phyloP scores from a whole-genome alignment of 2,797 vertebrate genomes.

The Rhabdophis nuchalis region DNA sequence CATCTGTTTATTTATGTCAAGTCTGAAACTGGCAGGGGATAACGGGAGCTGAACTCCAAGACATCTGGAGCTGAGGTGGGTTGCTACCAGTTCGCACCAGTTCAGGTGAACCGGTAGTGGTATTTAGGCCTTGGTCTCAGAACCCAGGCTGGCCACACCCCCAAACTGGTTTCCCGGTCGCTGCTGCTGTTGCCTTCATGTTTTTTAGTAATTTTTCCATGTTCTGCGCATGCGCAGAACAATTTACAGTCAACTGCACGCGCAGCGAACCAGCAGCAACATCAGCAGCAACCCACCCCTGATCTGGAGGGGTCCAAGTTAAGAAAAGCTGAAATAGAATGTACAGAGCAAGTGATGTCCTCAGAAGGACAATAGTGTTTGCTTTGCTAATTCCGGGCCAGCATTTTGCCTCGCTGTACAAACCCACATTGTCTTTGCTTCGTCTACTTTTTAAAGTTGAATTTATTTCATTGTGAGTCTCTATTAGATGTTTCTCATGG shows the following conservation, averaged over 20 bases:
- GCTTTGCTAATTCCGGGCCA: slow-evolving; percentile 35
- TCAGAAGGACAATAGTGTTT: slow-evolving; percentile 38
- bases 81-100: too few species aligned
- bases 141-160: too few species aligned
- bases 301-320: not conserved
- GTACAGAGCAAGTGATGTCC: slow-evolving; percentile 40
- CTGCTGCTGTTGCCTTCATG: too few species aligned
- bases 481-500: slow-evolving; percentile 41
- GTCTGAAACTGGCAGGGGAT: not conserved
- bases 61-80: not conserved
- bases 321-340: slow-evolving; percentile 23
- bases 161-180: too few species aligned
- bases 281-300: too few species aligned
- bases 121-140: too few species aligned
- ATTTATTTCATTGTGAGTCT: slow-evolving; percentile 44
- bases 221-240: too few species aligned
- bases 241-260: too few species aligned
- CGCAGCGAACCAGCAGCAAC: too few species aligned
- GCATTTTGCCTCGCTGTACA: slow-evolving; percentile 47
- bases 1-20: slow-evolving; percentile 14
- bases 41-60: not conserved
- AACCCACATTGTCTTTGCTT: slow-evolving; percentile 24
- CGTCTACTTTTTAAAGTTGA: slow-evolving; percentile 10
- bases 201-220: too few species aligned
- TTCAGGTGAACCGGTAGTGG: too few species aligned